A percentile compares a stretch with the other conserved stretches of the same genome.
Conservation (phyloP, 1,140 invertebrate species). For the Chironomus tepperi region DNA sequence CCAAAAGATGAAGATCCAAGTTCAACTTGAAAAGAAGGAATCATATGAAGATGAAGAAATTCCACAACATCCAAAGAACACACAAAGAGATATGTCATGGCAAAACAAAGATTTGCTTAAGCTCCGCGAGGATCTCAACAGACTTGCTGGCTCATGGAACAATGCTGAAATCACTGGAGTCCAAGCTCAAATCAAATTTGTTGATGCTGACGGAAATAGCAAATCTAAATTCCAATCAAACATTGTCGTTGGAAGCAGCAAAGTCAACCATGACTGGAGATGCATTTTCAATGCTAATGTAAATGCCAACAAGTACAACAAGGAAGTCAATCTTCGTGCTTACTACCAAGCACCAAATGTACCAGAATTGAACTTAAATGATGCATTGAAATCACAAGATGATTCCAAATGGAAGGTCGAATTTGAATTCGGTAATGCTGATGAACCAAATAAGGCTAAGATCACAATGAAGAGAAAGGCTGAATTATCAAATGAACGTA, state of each 20-base stretch:
- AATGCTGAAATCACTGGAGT: constrained; percentile 29
- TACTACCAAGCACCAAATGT: constrained; percentile 40
- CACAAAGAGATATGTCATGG: neutral
- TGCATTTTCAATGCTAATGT: constrained; percentile 39
- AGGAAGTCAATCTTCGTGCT: constrained; percentile 38
- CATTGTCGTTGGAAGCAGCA: constrained; percentile 43
- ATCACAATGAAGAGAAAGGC: no score
- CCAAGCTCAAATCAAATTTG: constrained; percentile 42
- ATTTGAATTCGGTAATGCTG: no score
- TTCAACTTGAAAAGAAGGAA: constrained; percentile 27
- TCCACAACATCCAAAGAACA: neutral
- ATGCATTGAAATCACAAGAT: no score
- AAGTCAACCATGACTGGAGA: constrained; percentile 44
- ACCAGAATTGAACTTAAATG: constrained; percentile 42
- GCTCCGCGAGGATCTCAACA: neutral
- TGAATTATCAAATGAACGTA: constrained; percentile 44
- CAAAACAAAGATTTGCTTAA: neutral
- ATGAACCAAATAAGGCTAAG: no score
- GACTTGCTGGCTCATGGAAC: neutral
- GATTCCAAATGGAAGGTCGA: no score
- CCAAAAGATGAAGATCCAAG: constrained; percentile 28
- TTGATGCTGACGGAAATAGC: constrained; percentile 43
- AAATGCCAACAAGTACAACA: constrained; percentile 34
- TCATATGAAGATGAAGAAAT: neutral
- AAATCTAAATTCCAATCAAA: constrained; percentile 41